Conservation (phyloP, 2,113 vertebrate genomes). For the Camelus bactrianus region DNA sequence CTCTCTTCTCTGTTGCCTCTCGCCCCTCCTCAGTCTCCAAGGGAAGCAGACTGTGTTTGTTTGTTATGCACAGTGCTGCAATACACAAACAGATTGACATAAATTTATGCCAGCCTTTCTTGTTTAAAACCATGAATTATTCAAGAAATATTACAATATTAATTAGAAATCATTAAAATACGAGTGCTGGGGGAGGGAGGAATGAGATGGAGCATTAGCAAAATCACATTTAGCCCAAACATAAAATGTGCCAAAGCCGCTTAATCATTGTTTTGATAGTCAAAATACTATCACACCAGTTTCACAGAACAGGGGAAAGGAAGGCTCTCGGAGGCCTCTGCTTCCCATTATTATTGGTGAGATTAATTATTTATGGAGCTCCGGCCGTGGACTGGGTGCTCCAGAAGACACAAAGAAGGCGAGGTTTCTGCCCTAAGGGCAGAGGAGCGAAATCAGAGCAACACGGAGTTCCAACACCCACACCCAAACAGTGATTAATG, state of each 20-base stretch:
- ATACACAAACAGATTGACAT: constrained; percentile 75
- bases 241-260: constrained; percentile 77
- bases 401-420: constrained; percentile 76
- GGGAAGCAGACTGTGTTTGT: constrained; percentile 72
- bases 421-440: constrained; percentile 73
- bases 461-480: constrained; percentile 57
- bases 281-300: constrained; percentile 78
- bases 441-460: constrained; percentile 12
- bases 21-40: not conserved
- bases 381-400: constrained; percentile 70
- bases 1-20: not conserved
- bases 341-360: constrained; percentile 76
- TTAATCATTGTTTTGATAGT: constrained; percentile 84
- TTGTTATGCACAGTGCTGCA: constrained; percentile 75
- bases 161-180: constrained; percentile 85
- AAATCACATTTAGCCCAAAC: constrained; percentile 80
- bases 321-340: constrained; percentile 69
- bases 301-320: constrained; percentile 69
- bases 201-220: constrained; percentile 73
- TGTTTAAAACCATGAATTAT: constrained; percentile 86
- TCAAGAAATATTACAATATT: constrained; percentile 80
- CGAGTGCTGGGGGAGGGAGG: constrained; percentile 64
- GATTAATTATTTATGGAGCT: constrained; percentile 83
- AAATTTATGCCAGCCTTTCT: constrained; percentile 80
- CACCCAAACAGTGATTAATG: constrained; percentile 71